Base-by-base conservation (phyloP, 92 coral and sea anemone genomes). In the Nematostella vectensis region DNA sequence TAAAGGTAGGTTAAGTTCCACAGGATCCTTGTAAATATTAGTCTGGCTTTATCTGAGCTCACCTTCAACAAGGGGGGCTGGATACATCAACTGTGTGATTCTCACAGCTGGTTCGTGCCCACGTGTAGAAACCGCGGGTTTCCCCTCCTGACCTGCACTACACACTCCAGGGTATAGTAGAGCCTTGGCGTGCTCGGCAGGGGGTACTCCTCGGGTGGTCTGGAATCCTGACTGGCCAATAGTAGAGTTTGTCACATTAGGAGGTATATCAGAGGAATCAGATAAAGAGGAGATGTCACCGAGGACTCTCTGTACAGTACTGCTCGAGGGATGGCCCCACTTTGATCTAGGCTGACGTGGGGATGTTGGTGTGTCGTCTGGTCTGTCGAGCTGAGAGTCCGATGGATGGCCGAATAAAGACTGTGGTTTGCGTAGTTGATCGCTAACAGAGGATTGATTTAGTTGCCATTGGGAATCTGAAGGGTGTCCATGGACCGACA, bases 251-350 rank as follows among this genome's bases (percentile, higher is more conserved):
- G 88, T 82, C 30, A 75, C 63, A 22, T 80, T 87, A 54, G 88
- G 80, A 31, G 77, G 50, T n/a, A 39, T 62, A 25, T 55, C 40
- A 49, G 52, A 66, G 16, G 77, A 77, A 19, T 75, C 83, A 3
- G 69, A 77, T 15, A 85, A 62, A 8, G 78, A 51, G 29, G 59
- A 49, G 13, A 79, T 62, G 42, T 78, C 77, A 23, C 77, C 81
- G 4, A 80, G 29, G 18, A 85, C 77, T 27, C 67, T 85, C 59
- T 85, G 77, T 8, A 85, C 80, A 16, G 78, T 65, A 4, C 79
- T 60, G 33, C 75, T 86, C 0, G 95, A 85, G 3, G 95, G 88
- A 4, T 85, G 88, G 11, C 81, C 74, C 95, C 95, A 80, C 10
- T 58, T 55, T 39, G 80, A 50, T 23, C 95, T 65, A 25, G 89